Evolutionary conservation across 2,797 vertebrate genomes (phyloP).

Genomic region (Sus cebifrons): DNA sequence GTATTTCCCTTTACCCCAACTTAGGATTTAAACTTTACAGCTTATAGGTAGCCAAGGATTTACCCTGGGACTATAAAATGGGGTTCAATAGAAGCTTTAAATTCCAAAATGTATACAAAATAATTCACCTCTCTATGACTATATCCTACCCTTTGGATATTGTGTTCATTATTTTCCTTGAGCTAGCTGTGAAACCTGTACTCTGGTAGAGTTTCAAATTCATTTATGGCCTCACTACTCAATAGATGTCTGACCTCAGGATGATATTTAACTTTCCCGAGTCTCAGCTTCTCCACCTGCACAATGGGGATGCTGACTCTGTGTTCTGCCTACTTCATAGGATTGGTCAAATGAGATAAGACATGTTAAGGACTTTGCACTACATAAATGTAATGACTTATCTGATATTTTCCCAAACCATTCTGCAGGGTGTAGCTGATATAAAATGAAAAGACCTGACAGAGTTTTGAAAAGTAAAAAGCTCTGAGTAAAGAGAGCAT

Average conservation of each 20-base stretch:
- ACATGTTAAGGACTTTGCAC: background rate
- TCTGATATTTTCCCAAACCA: background rate
- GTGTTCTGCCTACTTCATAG: background rate
- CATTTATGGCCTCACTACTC: background rate
- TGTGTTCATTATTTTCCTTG: background rate
- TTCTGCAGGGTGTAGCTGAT: background rate
- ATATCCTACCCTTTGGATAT: background rate
- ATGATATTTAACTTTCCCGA: conserved; percentile 7
- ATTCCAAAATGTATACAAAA: background rate
- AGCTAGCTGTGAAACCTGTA: background rate
- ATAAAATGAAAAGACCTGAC: conserved; percentile 55
- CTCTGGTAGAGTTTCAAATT: background rate
- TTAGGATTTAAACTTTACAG: background rate
- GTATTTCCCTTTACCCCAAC: background rate
- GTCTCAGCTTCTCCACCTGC: background rate
- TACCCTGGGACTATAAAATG: background rate
- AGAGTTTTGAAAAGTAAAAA: conserved; percentile 15
- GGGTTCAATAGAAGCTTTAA: background rate
- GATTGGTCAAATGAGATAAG: conserved; percentile 13
- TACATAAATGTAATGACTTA: background rate
- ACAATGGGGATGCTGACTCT: background rate
- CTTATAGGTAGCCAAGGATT: background rate
- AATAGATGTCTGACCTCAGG: background rate
- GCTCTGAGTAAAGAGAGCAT: background rate
- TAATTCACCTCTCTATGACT: conserved; percentile 17